These are phyloP conservation scores for Brachionus paranguensis DNA, from an alignment of 1,140 invertebrate genomes.

Conservation along the genomic window DNA sequence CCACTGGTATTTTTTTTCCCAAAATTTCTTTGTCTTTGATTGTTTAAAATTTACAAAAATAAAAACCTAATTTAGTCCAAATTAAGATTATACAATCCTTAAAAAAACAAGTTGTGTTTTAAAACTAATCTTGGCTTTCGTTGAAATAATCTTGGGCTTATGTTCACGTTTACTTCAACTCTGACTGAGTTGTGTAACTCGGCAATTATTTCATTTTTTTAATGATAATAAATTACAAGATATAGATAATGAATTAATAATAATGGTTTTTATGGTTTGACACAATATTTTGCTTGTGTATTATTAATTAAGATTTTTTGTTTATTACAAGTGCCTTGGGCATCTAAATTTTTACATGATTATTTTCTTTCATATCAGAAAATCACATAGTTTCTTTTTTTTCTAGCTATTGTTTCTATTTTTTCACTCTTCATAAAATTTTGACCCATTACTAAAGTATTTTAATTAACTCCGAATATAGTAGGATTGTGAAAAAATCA, in stretches of 20 bases:
- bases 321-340: background rate
- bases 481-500: background rate
- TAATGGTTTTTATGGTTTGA: background rate
- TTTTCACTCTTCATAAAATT: background rate
- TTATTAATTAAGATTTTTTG: background rate
- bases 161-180: slow-evolving; percentile 12
- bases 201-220: background rate
- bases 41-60: background rate
- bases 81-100: slow-evolving; percentile 25
- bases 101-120: slow-evolving; percentile 16
- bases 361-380: background rate
- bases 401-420: background rate
- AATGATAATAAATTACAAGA: background rate
- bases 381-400: background rate
- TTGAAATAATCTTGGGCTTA: slow-evolving; percentile 29
- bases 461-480: background rate
- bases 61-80: background rate
- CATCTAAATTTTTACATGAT: background rate
- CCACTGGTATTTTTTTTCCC: background rate
- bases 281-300: background rate
- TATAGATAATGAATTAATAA: slow-evolving; percentile 24
- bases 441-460: background rate
- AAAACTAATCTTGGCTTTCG: slow-evolving; percentile 24
- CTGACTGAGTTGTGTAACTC: slow-evolving; percentile 14
- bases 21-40: background rate